phyloP scores from a whole-genome alignment of 2,888 invertebrate species.

The Diarsia mendica region DNA sequence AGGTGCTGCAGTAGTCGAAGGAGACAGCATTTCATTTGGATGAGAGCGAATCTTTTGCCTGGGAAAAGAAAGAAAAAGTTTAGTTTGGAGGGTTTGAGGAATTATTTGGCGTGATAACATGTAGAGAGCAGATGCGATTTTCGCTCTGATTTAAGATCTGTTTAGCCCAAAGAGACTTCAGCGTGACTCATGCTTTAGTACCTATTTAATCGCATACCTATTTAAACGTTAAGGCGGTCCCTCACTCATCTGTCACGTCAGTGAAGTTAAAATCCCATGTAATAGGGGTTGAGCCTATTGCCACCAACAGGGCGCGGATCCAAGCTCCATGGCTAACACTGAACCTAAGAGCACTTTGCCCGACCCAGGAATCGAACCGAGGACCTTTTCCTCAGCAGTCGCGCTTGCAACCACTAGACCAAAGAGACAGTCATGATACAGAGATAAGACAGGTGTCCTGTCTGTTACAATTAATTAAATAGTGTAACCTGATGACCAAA shows the following conservation, averaged over 20 bases:
- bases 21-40: constrained; percentile 87
- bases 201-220: not conserved
- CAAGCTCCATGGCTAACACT: too few relatives aligned
- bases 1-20: constrained; percentile 77
- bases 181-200: not conserved
- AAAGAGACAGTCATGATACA: not conserved
- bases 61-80: constrained; percentile 43
- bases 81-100: not conserved
- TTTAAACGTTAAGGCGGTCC: not conserved
- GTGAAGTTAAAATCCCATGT: too few relatives aligned
- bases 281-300: too few relatives aligned
- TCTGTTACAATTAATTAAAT: not conserved
- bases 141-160: not conserved
- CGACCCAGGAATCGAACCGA: too few relatives aligned
- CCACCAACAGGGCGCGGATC: too few relatives aligned
- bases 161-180: not conserved
- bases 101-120: not conserved
- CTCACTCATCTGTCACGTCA: not conserved
- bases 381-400: too few relatives aligned
- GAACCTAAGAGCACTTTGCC: too few relatives aligned
- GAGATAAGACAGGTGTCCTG: not conserved
- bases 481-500: not conserved
- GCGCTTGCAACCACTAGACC: too few relatives aligned
- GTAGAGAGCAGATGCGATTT: not conserved
- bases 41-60: constrained; percentile 87